Conservation (phyloP, 2,797 vertebrate genomes). For the Vipera latastei region DNA sequence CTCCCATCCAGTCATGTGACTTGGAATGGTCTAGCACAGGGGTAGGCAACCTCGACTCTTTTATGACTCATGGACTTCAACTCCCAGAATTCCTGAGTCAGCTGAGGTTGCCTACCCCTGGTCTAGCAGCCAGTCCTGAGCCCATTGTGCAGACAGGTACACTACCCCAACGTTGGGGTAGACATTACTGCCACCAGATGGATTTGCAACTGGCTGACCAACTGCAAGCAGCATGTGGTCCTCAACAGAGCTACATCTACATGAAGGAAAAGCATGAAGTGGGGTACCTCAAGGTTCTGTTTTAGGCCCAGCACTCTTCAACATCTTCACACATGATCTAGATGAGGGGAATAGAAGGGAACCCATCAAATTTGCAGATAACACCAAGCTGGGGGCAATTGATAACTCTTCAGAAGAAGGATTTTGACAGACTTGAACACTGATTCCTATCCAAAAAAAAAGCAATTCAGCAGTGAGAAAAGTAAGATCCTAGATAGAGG, state of each 20-base stretch:
- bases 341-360: not conserved
- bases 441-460: not conserved
- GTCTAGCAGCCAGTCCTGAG: not conserved
- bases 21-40: not conserved
- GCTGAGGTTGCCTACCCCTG: too few species aligned
- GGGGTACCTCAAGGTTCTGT: not conserved
- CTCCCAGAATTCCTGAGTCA: too few species aligned
- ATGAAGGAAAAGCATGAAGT: not conserved
- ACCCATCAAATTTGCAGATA: not conserved
- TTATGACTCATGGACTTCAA: too few species aligned
- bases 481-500: not conserved
- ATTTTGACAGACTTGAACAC: not conserved
- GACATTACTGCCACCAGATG: not conserved
- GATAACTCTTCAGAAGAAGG: not conserved
- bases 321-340: not conserved
- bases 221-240: not conserved
- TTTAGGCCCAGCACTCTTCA: not conserved
- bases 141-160: not conserved
- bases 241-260: not conserved
- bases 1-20: not conserved
- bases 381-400: not conserved
- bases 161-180: not conserved
- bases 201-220: not conserved
- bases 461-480: not conserved
- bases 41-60: too few species aligned